These are phyloP conservation scores for Dendronephthya gigantea DNA, from an alignment of 64 coral and sea anemone species.

Conservation along the genomic window DNA sequence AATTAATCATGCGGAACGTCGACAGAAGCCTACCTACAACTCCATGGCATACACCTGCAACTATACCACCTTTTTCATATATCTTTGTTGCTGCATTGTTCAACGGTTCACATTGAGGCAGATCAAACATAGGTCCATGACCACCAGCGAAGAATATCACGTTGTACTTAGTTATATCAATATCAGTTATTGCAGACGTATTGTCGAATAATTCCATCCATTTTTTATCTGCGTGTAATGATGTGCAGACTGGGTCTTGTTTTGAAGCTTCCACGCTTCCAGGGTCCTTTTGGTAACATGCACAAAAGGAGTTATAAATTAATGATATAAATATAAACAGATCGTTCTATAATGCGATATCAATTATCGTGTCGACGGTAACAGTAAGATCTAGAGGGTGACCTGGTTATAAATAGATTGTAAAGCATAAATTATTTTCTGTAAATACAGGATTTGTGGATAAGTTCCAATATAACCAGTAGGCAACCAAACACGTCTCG, in stretches of 20 bases:
- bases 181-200: conserved; percentile 30
- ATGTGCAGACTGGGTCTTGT: conserved; percentile 50
- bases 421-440: no score
- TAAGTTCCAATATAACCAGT: no score
- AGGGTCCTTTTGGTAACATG: conserved; percentile 41
- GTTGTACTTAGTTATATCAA: conserved; percentile 45
- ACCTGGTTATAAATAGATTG: no score
- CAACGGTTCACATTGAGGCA: conserved; percentile 35
- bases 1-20: no score
- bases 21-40: conserved; percentile 55
- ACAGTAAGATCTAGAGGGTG: no score
- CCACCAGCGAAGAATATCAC: conserved; percentile 62
- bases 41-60: conserved; percentile 74
- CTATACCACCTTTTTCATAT: conserved; percentile 85
- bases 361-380: no score
- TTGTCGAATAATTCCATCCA: conserved; percentile 39
- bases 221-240: conserved; percentile 36
- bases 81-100: conserved; percentile 52
- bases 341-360: no score
- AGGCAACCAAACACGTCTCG: no score
- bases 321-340: no score
- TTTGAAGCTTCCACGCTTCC: conserved; percentile 47
- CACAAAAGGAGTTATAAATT: background rate
- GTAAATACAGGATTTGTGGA: no score
- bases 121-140: conserved; percentile 92